Conservation (phyloP, 1,140 invertebrate genomes). For the Temnothorax nylanderi region DNA sequence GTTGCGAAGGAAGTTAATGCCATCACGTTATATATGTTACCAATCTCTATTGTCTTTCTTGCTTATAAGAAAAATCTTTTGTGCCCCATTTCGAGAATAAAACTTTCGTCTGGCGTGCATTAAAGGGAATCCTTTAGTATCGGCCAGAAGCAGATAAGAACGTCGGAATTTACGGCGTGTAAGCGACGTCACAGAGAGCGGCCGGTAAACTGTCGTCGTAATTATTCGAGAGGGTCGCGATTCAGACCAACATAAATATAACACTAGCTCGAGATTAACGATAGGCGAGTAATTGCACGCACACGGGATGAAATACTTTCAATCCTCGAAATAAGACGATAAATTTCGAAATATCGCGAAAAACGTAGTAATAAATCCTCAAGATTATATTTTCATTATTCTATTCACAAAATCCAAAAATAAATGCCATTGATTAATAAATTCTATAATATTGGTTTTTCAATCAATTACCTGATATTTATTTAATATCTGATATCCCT, state of each 20-base stretch:
- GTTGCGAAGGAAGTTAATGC: neutral
- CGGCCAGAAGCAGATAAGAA: slow-evolving; percentile 21
- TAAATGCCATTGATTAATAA: slow-evolving; percentile 10
- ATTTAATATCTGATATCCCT: slow-evolving; percentile 5
- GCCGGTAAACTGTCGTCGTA: slow-evolving; percentile 3
- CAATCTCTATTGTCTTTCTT: neutral
- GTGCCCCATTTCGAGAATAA: neutral
- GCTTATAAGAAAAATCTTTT: neutral
- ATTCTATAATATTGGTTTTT: slow-evolving; percentile 1
- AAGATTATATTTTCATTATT: neutral
- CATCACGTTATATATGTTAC: slow-evolving; percentile 6
- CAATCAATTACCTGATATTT: neutral
- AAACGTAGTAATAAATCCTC: neutral
- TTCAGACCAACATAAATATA: slow-evolving; percentile 36
- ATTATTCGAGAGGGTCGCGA: slow-evolving; percentile 34
- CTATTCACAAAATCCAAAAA: neutral
- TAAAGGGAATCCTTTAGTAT: slow-evolving; percentile 39
- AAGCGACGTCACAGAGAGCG: neutral
- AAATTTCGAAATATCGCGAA: neutral
- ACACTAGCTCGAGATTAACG: neutral
- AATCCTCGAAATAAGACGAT: neutral
- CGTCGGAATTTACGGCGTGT: slow-evolving; percentile 23
- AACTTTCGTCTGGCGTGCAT: neutral
- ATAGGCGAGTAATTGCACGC: neutral
- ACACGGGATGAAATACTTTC: neutral